Evolutionary conservation across 2,888 invertebrate species (phyloP), one percentile per base, ranked within the genome.

Genomic region (Cerceris ruficornis): DNA sequence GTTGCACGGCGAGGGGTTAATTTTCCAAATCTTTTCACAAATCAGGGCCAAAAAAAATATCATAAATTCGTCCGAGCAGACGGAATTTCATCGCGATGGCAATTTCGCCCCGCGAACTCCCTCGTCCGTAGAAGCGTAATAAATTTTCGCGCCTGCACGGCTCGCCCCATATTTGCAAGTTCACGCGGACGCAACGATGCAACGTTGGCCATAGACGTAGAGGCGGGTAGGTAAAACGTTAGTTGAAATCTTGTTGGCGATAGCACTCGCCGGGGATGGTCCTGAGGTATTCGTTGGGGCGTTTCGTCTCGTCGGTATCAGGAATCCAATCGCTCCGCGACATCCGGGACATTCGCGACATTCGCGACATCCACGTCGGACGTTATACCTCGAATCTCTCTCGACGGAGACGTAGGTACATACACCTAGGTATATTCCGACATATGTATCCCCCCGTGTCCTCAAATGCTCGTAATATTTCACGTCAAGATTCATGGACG

Each of bases 321-420:
- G 72, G 54, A 78, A 84, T 84, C 71, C 76, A 43, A 81, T 74
- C 73, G 69, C 50, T 70, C 60, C 43, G 11, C 49, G 60, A 70
- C 67, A 70, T 82, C 64, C 74, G 42, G 11, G 13, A 28, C 54
- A 69, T 52, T 41, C 61, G 59, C 28, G 28, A 28, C 28, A 28
- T 70, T 58, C 43, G 11, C 49, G 60, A 70, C 67, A 70, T 82
- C 64, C 74, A 43, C 11, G 13, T 28, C 54, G 67, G 43, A 49
- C 61, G 59, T 28, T 55, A 68, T 69, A 49, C 46, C 41, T 42
- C 62, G 68, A 54, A 64, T 75, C 69, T n/a, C 74, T 14, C 17
- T 14, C 8, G 7, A 43, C 6, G 28, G 13, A n/a, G 9, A 67
- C 17, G 1, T 52, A 60, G 15, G n/a, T 15, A 41, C 15, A 7